phyloP scores from a whole-genome alignment of 1,140 invertebrate species.

The Cydia fagiglandana region DNA sequence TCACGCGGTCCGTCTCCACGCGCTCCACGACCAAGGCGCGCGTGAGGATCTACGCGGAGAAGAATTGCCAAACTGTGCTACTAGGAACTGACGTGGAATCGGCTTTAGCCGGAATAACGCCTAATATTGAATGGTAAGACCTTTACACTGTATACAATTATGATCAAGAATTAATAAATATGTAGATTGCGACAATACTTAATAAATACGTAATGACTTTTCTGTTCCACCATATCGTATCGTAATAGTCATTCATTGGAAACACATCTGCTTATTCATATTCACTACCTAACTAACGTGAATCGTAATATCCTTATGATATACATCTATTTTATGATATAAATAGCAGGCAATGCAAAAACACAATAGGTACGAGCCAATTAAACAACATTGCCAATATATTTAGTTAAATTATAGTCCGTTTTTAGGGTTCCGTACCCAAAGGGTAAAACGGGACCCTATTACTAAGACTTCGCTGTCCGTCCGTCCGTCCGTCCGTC shows the following conservation, averaged over 20 bases:
- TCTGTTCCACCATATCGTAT: conserved; percentile 13
- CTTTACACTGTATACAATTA: not conserved
- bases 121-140: conserved; percentile 71
- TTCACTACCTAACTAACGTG: not conserved
- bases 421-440: too few relatives aligned
- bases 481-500: too few relatives aligned
- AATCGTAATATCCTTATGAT: not conserved
- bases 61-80: conserved; percentile 85
- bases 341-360: too few relatives aligned
- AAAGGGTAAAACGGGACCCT: too few relatives aligned
- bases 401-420: too few relatives aligned
- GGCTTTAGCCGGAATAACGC: conserved; percentile 82
- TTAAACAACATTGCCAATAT: too few relatives aligned
- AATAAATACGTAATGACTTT: too few relatives aligned
- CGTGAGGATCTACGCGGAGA: conserved; percentile 90
- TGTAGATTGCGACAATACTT: too few relatives aligned
- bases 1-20: conserved; percentile 79
- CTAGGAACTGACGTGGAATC: conserved; percentile 85
- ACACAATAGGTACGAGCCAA: too few relatives aligned
- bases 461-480: too few relatives aligned
- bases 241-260: conserved; percentile 11
- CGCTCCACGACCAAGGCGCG: conserved; percentile 75
- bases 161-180: too few relatives aligned
- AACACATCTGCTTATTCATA: not conserved
- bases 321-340: too few relatives aligned